A percentile compares a stretch with the other conserved stretches of the same genome.
phyloP scores from a whole-genome alignment of 2,797 vertebrate genomes.

The Xenops minutus region DNA sequence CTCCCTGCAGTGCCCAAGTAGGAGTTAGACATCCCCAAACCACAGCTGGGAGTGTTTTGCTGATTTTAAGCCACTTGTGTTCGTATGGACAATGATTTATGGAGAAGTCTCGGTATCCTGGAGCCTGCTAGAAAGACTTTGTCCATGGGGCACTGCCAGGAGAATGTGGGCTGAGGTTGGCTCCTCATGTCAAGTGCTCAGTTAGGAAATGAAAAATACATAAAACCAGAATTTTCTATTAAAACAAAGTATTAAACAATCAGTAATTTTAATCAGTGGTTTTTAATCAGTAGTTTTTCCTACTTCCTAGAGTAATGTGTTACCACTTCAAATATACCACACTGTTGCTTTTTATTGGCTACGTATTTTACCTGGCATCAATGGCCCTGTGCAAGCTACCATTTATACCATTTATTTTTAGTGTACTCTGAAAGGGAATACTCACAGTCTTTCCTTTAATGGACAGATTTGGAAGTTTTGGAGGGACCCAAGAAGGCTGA shows the following conservation, averaged over 20 bases:
- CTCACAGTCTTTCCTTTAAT: neutral
- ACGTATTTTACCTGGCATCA: rapidly evolving
- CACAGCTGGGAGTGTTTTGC: neutral
- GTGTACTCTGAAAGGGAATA: neutral
- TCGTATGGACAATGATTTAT: neutral
- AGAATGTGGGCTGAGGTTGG: neutral
- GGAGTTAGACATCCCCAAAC: neutral
- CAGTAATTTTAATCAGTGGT: neutral
- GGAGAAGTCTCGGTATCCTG: neutral
- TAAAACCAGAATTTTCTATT: neutral
- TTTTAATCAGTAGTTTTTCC: neutral
- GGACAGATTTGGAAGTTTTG: neutral
- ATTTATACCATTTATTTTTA: neutral
- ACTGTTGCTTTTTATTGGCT: neutral
- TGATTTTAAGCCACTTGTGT: neutral
- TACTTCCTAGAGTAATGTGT: neutral
- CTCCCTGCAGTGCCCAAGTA: neutral
- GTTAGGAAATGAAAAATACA: neutral
- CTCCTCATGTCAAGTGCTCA: neutral
- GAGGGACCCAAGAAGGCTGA: neutral
- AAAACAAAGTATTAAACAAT: neutral
- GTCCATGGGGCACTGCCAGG: neutral
- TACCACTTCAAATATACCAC: neutral
- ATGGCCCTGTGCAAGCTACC: rapidly evolving
- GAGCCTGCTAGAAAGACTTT: neutral